Conservation (phyloP, 2,113 vertebrate genomes). For the Dipodomys merriami region DNA sequence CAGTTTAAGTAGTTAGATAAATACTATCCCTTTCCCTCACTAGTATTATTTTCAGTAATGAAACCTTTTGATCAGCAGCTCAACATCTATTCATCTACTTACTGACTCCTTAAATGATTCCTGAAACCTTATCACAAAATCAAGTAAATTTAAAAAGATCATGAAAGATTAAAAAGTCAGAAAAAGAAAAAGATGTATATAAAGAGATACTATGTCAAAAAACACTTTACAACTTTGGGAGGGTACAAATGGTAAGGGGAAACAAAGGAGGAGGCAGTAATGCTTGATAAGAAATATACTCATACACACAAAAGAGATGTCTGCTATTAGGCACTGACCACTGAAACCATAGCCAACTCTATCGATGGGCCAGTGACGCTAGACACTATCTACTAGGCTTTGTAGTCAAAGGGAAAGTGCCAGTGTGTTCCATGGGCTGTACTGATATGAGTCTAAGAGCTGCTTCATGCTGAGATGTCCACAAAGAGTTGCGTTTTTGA, state of each 20-base stretch:
- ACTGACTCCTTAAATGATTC: not conserved
- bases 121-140: not conserved
- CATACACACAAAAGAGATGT: too few relatives aligned
- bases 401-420: not conserved
- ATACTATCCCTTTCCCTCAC: not conserved
- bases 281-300: too few relatives aligned
- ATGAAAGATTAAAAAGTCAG: constrained; percentile 6
- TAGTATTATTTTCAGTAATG: constrained; percentile 42
- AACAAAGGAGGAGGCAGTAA: too few relatives aligned
- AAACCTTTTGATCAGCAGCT: constrained; percentile 49
- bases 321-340: not conserved
- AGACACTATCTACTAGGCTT: not conserved
- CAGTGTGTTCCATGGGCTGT: not conserved
- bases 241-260: too few relatives aligned
- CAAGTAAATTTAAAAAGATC: constrained; percentile 16
- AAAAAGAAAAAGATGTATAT: not conserved
- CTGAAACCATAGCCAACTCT: not conserved
- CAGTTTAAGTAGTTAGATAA: not conserved
- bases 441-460: not conserved
- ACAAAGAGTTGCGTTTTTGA: not conserved
- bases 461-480: not conserved
- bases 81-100: constrained; percentile 49
- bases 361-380: not conserved
- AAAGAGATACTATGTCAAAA: too few relatives aligned
- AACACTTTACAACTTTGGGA: too few relatives aligned